Base-by-base conservation (phyloP, 2,888 invertebrate genomes). In the Rugalucina vietnamica region DNA sequence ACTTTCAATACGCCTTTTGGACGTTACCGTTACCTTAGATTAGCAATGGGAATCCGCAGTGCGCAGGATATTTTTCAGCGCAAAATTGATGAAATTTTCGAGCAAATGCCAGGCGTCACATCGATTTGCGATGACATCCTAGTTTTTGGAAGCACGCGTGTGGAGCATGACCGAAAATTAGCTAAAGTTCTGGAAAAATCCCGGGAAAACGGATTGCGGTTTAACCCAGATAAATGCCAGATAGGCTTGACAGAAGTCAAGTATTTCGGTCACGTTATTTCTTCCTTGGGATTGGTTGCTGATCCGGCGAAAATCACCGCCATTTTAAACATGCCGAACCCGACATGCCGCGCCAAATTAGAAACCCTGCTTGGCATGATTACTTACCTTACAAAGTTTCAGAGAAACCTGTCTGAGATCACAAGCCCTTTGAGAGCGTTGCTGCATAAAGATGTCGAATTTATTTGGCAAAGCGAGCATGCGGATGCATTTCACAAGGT, bases 1-100 rank as follows among this genome's bases (percentile, higher is more conserved):
- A 88, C 85, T 18, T 85, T 90, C 69, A 86, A 84, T 69, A 85
- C 78, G 3, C 83, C 79, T 8, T 84, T 80, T 21, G 84, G 90
- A 71, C 72, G 90, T 14, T 89, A 83, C 29, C 39, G 86, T 8
- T 82, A 86, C 86, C 34, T 80, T 14, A 29, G 89, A 34, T 32
- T 89, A 27, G 84, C 88, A 3, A 85, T 87, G 70, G 87, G 87
- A 5, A 70, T 85, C 24, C 65, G 34, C 0, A 70, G 39, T 21
- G 39, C 83, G 4, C 74, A 65, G 18, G 83, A 89, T 21, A 70
- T 81, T 10, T 85, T 85, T 36, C 73, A 85, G 32, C 39, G 69
- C 37, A 73, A 80, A 50, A 32, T 76, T n/a, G 50, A 79, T 54
- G 76, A 86, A 49, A 43, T 65, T 8, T 81, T 84, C 57, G 81